Percentiles rank a stretch among this genome's conserved stretches.
phyloP scores from a whole-genome alignment of 2,888 invertebrate species.

The Caradrina clavipalpis region DNA sequence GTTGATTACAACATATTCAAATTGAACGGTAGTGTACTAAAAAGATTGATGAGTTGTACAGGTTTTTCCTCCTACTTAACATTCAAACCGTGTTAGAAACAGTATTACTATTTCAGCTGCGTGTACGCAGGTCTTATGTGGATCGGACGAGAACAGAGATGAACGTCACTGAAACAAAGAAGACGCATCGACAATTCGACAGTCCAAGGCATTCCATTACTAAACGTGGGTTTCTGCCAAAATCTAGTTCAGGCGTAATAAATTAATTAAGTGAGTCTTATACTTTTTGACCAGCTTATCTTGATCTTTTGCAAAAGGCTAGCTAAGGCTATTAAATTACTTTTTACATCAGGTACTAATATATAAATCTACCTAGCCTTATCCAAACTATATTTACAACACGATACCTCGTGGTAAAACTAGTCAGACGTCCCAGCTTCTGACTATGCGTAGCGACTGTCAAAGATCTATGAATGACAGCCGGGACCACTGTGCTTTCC shows the following conservation, averaged over 20 bases:
- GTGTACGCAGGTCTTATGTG: slow-evolving; percentile 46
- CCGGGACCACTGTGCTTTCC: too few species aligned
- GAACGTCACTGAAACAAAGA: slow-evolving; percentile 18
- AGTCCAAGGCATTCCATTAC: slow-evolving; percentile 4
- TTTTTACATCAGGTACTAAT: too few species aligned
- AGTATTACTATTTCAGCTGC: slow-evolving; percentile 51
- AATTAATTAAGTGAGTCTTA: too few species aligned
- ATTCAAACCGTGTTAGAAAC: slow-evolving; percentile 24
- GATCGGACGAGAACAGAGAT: slow-evolving; percentile 21
- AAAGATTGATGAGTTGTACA: slow-evolving; percentile 36
- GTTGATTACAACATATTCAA: slow-evolving; percentile 43
- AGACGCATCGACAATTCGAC: slow-evolving; percentile 4
- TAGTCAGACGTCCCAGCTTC: too few species aligned
- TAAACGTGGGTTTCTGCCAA: background rate
- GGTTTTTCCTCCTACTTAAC: slow-evolving; percentile 48
- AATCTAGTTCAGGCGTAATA: background rate
- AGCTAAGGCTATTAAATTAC: too few species aligned
- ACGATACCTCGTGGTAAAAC: too few species aligned
- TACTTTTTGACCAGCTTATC: too few species aligned
- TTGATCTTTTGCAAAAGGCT: too few species aligned
- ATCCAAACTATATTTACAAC: too few species aligned
- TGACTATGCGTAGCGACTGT: too few species aligned
- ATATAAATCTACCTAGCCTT: too few species aligned
- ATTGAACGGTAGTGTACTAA: slow-evolving; percentile 15
- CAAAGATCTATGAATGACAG: too few species aligned